Evolutionary conservation across 2,888 invertebrate genomes (phyloP).

Genomic region (Hyposoter dolosus): DNA sequence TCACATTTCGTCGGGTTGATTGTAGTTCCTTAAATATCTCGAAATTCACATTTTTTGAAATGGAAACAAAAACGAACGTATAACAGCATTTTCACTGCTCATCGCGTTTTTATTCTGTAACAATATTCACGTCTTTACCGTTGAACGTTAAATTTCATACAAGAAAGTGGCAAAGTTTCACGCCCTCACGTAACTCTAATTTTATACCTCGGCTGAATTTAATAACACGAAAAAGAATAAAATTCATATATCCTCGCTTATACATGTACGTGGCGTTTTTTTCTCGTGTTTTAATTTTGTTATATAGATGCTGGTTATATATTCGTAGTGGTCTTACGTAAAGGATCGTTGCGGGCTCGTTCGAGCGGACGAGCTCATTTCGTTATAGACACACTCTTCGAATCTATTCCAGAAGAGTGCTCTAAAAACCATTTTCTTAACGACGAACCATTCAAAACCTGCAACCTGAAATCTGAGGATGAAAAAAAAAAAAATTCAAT

Average conservation of each 20-base stretch:
- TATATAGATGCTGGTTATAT: constrained; percentile 7
- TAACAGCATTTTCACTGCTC: neutral
- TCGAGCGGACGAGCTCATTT: constrained; percentile 59
- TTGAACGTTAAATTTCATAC: constrained; percentile 13
- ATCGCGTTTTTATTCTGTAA: neutral
- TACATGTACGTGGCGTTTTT: neutral
- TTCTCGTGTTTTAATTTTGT: constrained; percentile 43
- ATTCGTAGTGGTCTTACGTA: constrained; percentile 56
- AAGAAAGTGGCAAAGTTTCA: constrained; percentile 33
- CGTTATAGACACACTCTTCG: constrained; percentile 28
- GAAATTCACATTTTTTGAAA: neutral
- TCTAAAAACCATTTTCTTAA: constrained; percentile 27
- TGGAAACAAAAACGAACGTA: neutral
- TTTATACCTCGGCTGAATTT: constrained; percentile 32
- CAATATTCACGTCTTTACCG: neutral
- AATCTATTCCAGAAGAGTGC: constrained; percentile 14
- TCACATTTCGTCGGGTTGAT: neutral
- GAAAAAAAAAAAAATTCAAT: neutral
- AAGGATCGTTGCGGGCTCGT: constrained; percentile 68
- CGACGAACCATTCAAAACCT: neutral
- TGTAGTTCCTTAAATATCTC: neutral
- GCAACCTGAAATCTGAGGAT: neutral
- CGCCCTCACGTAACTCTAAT: constrained; percentile 18
- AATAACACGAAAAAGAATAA: constrained; percentile 24
- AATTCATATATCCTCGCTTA: neutral